These are phyloP conservation scores for Chorisops tibialis DNA, from an alignment of 2,888 invertebrate species.

Conservation along the genomic window DNA sequence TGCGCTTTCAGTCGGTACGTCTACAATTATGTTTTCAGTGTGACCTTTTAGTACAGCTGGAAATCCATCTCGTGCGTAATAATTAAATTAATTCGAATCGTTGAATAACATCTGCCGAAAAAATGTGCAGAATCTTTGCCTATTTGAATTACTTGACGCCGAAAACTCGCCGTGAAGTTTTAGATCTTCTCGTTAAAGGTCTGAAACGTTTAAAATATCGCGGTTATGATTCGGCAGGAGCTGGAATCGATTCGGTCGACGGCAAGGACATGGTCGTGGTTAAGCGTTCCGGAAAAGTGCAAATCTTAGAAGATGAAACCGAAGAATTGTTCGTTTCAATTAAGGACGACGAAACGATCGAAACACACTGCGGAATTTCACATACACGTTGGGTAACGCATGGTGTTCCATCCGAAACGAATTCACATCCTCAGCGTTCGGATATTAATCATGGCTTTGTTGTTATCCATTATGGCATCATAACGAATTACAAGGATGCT, in stretches of 20 bases:
- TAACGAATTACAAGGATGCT: slow-evolving; percentile 95
- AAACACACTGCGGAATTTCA: slow-evolving; percentile 93
- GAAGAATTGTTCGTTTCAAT: slow-evolving; percentile 63
- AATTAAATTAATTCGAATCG: too few species aligned
- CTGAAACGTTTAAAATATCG: slow-evolving; percentile 96
- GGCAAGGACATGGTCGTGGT: slow-evolving; percentile 78
- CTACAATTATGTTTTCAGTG: too few species aligned
- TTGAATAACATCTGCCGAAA: too few species aligned
- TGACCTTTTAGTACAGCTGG: too few species aligned
- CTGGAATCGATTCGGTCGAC: slow-evolving; percentile 77
- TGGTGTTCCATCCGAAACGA: slow-evolving; percentile 88
- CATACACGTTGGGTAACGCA: slow-evolving; percentile 99
- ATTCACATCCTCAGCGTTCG: slow-evolving; percentile 97
- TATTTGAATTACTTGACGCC: slow-evolving; percentile 98
- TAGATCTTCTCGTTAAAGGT: slow-evolving; percentile 91
- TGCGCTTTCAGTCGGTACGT: too few species aligned
- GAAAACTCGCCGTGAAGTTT: slow-evolving; percentile 86
- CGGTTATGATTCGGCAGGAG: slow-evolving; percentile 98
- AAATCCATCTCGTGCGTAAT: too few species aligned
- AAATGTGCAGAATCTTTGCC: slow-evolving; percentile 99
- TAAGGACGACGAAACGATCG: slow-evolving; percentile 67
- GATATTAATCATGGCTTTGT: slow-evolving; percentile 81
- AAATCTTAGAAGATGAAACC: slow-evolving; percentile 84
- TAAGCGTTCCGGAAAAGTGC: slow-evolving; percentile 90
- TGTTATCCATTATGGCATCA: slow-evolving; percentile 93